Conservation (phyloP, 1,140 invertebrate species). For the Cyphomyrmex costatus region DNA sequence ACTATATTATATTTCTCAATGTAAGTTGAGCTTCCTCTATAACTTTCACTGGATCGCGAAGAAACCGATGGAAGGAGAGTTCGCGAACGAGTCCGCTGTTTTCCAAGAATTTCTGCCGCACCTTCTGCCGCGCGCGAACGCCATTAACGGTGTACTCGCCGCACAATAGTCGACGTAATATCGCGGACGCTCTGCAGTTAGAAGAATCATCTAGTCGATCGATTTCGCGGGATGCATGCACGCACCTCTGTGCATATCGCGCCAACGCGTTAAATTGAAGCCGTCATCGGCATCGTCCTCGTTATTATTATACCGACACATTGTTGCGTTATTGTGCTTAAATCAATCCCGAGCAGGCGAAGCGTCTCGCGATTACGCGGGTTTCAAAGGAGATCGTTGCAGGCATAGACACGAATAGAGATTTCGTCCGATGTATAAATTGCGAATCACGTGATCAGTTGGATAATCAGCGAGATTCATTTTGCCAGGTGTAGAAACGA, state of each 20-base stretch:
- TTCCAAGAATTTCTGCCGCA: background rate
- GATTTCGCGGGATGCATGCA: constrained; percentile 40
- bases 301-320: constrained; percentile 35
- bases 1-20: background rate
- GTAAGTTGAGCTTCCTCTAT: background rate
- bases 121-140: background rate
- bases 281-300: constrained; percentile 26
- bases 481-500: background rate
- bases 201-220: constrained; percentile 50
- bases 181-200: constrained; percentile 21
- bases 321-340: constrained; percentile 37
- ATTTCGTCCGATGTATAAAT: background rate
- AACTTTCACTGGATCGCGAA: no score
- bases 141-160: constrained; percentile 29
- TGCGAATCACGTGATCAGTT: background rate
- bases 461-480: background rate
- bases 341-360: constrained; percentile 17
- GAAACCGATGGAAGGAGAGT: background rate
- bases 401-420: background rate
- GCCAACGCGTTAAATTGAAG: constrained; percentile 50
- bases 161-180: constrained; percentile 44
- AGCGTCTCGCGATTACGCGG: background rate
- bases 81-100: background rate
- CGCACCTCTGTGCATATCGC: constrained; percentile 21
- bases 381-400: constrained; percentile 3